Evolutionary conservation across 1,140 invertebrate species (phyloP).

Genomic region (Hestina assimilis): DNA sequence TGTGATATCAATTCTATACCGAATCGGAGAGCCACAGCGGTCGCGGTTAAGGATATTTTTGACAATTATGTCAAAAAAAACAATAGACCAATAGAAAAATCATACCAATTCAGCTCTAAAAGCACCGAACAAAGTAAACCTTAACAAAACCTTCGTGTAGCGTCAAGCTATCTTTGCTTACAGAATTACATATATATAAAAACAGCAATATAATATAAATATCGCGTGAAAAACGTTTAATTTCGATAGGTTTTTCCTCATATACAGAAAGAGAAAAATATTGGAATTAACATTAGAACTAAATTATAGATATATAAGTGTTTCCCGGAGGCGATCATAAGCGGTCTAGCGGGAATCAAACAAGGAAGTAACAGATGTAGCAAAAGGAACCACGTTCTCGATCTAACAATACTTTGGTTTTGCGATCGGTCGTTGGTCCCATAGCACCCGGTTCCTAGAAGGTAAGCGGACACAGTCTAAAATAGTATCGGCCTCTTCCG

Average conservation of each 20-base stretch:
- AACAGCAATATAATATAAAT: no score
- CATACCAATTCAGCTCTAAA: no score
- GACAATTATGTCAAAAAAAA: no score
- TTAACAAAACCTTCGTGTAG: neutral
- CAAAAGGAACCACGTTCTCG: constrained; percentile 55
- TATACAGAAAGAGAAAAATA: neutral
- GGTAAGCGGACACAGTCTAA: constrained; percentile 75
- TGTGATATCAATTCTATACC: no score
- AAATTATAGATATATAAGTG: constrained; percentile 4
- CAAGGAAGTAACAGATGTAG: constrained; percentile 42
- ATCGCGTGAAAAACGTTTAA: no score
- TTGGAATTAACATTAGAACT: neutral
- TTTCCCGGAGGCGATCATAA: constrained; percentile 32
- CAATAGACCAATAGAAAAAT: no score
- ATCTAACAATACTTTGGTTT: constrained; percentile 72
- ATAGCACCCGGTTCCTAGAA: constrained; percentile 67
- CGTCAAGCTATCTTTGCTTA: constrained; percentile 9
- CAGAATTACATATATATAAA: no score
- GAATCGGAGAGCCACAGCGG: no score
- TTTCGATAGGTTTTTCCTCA: no score
- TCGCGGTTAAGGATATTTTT: no score
- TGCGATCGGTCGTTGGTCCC: constrained; percentile 74
- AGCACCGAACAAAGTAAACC: no score
- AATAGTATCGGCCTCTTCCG: constrained; percentile 72
- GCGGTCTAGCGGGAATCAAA: constrained; percentile 45